Evolutionary conservation across 2,888 invertebrate genomes (phyloP).

Genomic region (Platycheirus rosarum): DNA sequence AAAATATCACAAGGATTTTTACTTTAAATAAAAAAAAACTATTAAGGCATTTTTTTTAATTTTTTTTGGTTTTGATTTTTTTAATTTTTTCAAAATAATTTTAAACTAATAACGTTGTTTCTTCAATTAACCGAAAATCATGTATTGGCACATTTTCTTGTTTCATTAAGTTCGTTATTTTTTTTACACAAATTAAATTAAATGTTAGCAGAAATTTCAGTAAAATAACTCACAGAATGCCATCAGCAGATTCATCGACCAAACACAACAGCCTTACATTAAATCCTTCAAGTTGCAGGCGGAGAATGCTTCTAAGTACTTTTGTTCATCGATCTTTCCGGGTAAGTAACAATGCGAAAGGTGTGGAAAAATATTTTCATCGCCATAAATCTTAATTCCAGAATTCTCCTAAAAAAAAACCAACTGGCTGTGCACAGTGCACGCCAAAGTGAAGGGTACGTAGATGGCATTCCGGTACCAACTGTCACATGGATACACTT

Average conservation of each 20-base stretch:
- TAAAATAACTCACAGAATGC: too few relatives aligned
- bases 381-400: slow-evolving; percentile 73
- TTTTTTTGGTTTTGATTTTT: too few relatives aligned
- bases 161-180: too few relatives aligned
- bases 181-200: too few relatives aligned
- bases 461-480: slow-evolving; percentile 59
- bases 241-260: slow-evolving; percentile 5
- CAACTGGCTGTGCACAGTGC: not conserved
- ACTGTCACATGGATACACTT: slow-evolving; percentile 61
- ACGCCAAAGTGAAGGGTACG: slow-evolving; percentile 58
- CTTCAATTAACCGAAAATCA: too few relatives aligned
- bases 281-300: slow-evolving; percentile 31
- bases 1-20: too few relatives aligned
- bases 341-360: slow-evolving; percentile 68
- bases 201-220: too few relatives aligned
- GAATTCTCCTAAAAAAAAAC: slow-evolving; percentile 25
- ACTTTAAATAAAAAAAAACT: too few relatives aligned
- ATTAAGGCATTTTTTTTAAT: too few relatives aligned
- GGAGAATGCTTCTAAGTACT: slow-evolving; percentile 57
- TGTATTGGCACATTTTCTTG: too few relatives aligned
- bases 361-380: slow-evolving; percentile 74
- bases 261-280: not conserved
- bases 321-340: slow-evolving; percentile 67
- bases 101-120: too few relatives aligned
- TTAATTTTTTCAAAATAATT: too few relatives aligned